Base-by-base conservation (phyloP, 2,113 vertebrate species). In the Spilogale gracilis region DNA sequence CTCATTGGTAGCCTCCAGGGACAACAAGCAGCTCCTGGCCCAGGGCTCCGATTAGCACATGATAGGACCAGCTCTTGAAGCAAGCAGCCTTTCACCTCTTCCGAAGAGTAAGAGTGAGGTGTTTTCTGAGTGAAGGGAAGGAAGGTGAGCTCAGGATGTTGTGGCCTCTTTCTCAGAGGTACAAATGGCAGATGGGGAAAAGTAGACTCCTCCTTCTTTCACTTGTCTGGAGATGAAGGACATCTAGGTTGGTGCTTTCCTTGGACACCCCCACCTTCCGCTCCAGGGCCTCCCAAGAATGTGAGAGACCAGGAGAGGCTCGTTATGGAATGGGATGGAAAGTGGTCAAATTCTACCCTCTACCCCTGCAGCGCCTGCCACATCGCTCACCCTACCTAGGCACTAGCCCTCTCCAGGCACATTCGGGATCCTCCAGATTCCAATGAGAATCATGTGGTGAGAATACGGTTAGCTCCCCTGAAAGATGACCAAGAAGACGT, bases 401-500 rank as follows among this genome's bases (percentile, higher is more conserved):
- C 88, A 30, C 4, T 50, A 56, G 38, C 27, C 76, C 27, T 85
- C 38, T 48, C 21, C 14, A n/a, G 60, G 11, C 54, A 45, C 54
- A 17, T 25, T n/a, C 69, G 60, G 2, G 58, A 76, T 6, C 0
- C 23, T 71, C 1, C 10, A 50, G 61, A 82, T 38, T 43, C 89
- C 74, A 73, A 50, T 2, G 69, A 83, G 74, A 60, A 67, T 58
- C 69, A 9, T 0, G 21, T 20, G n/a, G 21, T 65, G 2, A 65
- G 61, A n/a, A 2, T n/a, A 80, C 21, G 21, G 45, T 85, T 54
- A 95, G 85, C 52, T 73, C 38, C 9, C 38, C 80, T 30, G 48
- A 76, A 88, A 76, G 74, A 48, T 27, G 84, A 91, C 52, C 58
- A 76, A 87, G 80, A 25, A 76, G 83, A 94, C 71, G 43, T 32